phyloP scores from a whole-genome alignment of 2,888 invertebrate genomes.

The Aleiodes alternator region DNA sequence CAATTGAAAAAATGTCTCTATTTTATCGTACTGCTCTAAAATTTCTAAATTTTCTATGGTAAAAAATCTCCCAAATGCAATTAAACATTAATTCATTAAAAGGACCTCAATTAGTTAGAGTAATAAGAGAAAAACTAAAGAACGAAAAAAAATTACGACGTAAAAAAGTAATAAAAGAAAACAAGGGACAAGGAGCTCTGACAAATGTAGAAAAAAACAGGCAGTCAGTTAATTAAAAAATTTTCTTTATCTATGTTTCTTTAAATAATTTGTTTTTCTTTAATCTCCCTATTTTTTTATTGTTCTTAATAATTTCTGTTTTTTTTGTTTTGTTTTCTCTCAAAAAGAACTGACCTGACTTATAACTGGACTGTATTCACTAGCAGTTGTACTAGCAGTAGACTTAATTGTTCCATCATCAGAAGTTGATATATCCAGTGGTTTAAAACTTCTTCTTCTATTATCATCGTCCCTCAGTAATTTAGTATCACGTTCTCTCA shows the following conservation, averaged over 20 bases:
- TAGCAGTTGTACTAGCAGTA: constrained; percentile 72
- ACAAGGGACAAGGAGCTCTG: constrained; percentile 27
- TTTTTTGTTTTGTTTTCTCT: background rate
- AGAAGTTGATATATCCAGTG: constrained; percentile 69
- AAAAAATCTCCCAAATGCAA: constrained; percentile 9
- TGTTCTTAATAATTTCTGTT: background rate
- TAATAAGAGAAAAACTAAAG: background rate
- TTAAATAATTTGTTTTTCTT: background rate
- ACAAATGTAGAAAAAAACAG: constrained; percentile 55
- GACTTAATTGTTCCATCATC: constrained; percentile 72
- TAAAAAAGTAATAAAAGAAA: too few species aligned
- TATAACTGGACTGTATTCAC: constrained; percentile 73
- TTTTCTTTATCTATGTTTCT: constrained; percentile 23
- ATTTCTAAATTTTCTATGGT: too few species aligned
- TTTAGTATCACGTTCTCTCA: constrained; percentile 75
- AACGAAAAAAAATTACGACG: too few species aligned
- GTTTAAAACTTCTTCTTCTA: constrained; percentile 76
- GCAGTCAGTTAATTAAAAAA: constrained; percentile 52
- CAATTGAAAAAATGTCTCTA: too few species aligned
- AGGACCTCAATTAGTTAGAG: background rate
- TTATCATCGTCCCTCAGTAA: constrained; percentile 74
- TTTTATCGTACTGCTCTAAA: too few species aligned
- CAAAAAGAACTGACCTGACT: constrained; percentile 71
- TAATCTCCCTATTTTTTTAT: background rate
- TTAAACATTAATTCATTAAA: constrained; percentile 6